Evolutionary conservation across 2,888 invertebrate genomes (phyloP), one percentile per base, ranked within the genome.

Genomic region (Thymelicus acteon): DNA sequence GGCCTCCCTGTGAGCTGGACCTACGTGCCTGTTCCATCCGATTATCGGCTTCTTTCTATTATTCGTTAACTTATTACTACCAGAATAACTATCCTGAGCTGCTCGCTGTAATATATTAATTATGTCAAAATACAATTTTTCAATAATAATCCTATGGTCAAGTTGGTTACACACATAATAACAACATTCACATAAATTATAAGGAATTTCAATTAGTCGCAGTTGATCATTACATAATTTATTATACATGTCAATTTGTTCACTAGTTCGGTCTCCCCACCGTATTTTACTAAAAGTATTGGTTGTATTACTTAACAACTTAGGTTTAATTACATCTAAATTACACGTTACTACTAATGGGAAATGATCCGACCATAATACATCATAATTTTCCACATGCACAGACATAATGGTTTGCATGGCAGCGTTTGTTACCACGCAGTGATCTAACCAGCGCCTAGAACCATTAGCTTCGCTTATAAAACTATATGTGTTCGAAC

Each of bases 321-420:
- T 75, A 31, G 57, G 61, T 19, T 44, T 72, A 24, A 73, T n/a
- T 24, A 58, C 44, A 37, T 65, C 47, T 10, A 75, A n/a, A 60
- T 74, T 67, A 71, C 75, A 75, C 48, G 72, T 58, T 12, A 78
- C 44, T 49, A 64, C 24, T 8, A 75, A 24, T 2, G 76, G 76
- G 57, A 68, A 72, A n/a, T 77, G 74, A 54, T 76, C 77, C 2
- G 58, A 60, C 58, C 58, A 60, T 0, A 13, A 39, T 4, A 60
- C 58, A 39, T 60, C 58, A n/a, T n/a, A n/a, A 60, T 60, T 13
- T 7, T 37, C 6, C n/a, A 60, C 8, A 60, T 6, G n/a, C 7
- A 60, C 13, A 60, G 39, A 15, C 1, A 7, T 5, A 3, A 60
- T 31, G 3, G 60, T 12, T 2, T 37, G 13, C 7, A 12, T 13